These are phyloP conservation scores for Corbicula japonica DNA, from an alignment of 2,888 invertebrate genomes.

Conservation along the genomic window DNA sequence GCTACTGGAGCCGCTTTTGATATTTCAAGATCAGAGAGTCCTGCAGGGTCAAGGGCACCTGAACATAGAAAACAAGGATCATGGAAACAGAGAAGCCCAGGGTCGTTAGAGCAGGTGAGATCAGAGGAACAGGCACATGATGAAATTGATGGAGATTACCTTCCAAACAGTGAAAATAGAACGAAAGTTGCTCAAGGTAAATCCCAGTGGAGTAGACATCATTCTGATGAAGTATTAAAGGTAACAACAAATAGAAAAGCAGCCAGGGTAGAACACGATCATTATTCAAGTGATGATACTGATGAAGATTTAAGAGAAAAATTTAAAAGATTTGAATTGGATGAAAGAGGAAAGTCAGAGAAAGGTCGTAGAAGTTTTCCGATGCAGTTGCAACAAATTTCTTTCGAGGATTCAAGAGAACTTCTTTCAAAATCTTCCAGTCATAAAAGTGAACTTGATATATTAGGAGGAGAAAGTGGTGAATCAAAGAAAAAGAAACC, in stretches of 20 bases:
- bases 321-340: slow-evolving; percentile 6
- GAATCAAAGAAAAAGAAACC: neutral
- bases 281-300: neutral
- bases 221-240: too few relatives aligned
- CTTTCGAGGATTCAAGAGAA: too few relatives aligned
- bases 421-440: neutral
- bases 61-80: too few relatives aligned
- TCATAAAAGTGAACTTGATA: neutral
- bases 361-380: slow-evolving; percentile 32
- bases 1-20: too few relatives aligned
- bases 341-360: neutral
- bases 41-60: neutral
- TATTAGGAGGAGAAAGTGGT: slow-evolving; percentile 2
- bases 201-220: too few relatives aligned
- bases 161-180: neutral
- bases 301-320: slow-evolving; percentile 9
- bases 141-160: slow-evolving; percentile 23
- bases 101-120: neutral
- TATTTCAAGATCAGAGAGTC: neutral
- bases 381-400: neutral
- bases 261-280: neutral
- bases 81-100: too few relatives aligned
- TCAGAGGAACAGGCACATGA: neutral
- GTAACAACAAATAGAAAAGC: neutral
- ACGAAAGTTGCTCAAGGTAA: too few relatives aligned